Base-by-base conservation (phyloP, 2,888 invertebrate genomes). In the Brenthis daphne region DNA sequence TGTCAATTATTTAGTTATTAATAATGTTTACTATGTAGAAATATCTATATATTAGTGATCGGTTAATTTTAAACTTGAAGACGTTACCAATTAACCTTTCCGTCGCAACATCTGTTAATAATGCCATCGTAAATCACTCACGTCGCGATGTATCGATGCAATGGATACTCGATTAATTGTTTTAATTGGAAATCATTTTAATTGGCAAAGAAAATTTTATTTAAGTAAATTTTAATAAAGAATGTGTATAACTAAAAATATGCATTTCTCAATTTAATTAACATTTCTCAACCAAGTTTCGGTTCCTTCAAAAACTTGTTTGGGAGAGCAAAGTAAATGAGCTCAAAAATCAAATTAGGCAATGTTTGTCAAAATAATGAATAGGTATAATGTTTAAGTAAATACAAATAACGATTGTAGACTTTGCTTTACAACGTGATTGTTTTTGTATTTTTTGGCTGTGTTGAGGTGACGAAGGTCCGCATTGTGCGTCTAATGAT, bases 41-140 rank as follows among this genome's bases (percentile, higher is more conserved):
- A 60, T 29, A 50, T n/a, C 48, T 24, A 48, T 61, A 67, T 50
- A 61, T 55, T 60, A 70, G 65, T 68, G 61, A 68, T 55, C 64
- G 65, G 65, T 68, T 65, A 68, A 68, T 68, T 68, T 71, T 63
- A 60, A 71, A 72, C 64, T n/a, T 53, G 73, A 82, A 83, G 79
- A 81, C 83, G 80, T 81, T 80, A 75, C 85, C 85, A 87, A 90
- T 89, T 89, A 87, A 86, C 85, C 87, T 85, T 86, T 87, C 83
- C 82, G 79, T 81, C 77, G 79, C 80, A 83, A 83, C 85, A 82
- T 82, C 82, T 77, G 77, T 73, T 79, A 81, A 82, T 86, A 86
- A 85, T 83, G 83, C 79, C 78, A 76, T 79, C 82, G 82, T 90
- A 87, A 88, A 90, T 90, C 85, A 79, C 67, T 75, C 74, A 76